These are phyloP conservation scores for Ptilodon capucinus DNA, from an alignment of 2,888 invertebrate species.

Conservation along the genomic window DNA sequence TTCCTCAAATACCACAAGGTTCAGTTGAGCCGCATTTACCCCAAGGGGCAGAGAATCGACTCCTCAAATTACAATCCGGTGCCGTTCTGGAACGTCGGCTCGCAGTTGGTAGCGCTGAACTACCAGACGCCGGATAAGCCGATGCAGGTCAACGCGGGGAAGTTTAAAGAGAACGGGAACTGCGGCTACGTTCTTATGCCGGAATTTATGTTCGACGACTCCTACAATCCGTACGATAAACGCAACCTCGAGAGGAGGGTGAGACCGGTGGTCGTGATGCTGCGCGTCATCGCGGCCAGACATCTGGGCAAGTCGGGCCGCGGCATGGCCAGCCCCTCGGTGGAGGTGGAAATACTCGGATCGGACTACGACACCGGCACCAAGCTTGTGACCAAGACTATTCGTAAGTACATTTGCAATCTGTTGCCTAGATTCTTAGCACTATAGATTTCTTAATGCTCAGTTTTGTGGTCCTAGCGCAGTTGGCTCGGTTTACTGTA, in stretches of 20 bases:
- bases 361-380: slow-evolving; percentile 93
- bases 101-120: slow-evolving; percentile 98
- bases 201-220: slow-evolving; percentile 91
- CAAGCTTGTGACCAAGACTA: slow-evolving; percentile 92
- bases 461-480: no score
- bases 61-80: slow-evolving; percentile 98
- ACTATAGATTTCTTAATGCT: no score
- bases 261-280: slow-evolving; percentile 81
- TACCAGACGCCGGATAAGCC: slow-evolving; percentile 97
- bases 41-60: slow-evolving; percentile 96
- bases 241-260: slow-evolving; percentile 72
- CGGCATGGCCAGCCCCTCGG: slow-evolving; percentile 94
- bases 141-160: slow-evolving; percentile 98
- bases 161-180: slow-evolving; percentile 95
- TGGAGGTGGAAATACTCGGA: slow-evolving; percentile 95
- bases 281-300: slow-evolving; percentile 94
- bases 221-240: slow-evolving; percentile 90
- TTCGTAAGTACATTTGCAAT: slow-evolving; percentile 87
- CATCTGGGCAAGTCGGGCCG: slow-evolving; percentile 93
- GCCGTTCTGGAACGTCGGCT: slow-evolving; percentile 97
- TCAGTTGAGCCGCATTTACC: slow-evolving; percentile 97
- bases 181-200: slow-evolving; percentile 97
- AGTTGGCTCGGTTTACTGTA: no score
- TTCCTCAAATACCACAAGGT: slow-evolving; percentile 90
- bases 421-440: no score